Percentiles rank a stretch among this genome's conserved stretches.
Evolutionary conservation across 1,140 invertebrate species (phyloP).

Genomic region (Pectinophora gossypiella): DNA sequence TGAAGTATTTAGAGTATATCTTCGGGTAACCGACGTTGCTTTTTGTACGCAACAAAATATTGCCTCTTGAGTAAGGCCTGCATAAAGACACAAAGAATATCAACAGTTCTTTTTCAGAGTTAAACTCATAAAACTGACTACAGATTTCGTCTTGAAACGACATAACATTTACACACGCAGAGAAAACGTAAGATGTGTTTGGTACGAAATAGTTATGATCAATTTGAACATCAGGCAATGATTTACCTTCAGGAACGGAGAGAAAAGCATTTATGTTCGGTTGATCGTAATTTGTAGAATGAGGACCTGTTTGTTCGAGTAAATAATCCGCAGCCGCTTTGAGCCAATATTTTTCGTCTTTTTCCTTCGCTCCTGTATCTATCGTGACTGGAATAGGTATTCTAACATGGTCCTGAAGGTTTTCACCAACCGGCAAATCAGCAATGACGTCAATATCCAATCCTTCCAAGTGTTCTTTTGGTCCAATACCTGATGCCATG

Average conservation of each 20-base stretch:
- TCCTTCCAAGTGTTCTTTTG: conserved; percentile 75
- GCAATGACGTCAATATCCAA: conserved; percentile 76
- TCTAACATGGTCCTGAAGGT: conserved; percentile 85
- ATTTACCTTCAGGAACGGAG: conserved; percentile 75
- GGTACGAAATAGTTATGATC: conserved; percentile 75
- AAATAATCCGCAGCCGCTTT: conserved; percentile 53
- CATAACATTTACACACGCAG: conserved; percentile 40
- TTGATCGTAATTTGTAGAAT: conserved; percentile 62
- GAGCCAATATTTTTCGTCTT: conserved; percentile 38
- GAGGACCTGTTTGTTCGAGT: conserved; percentile 45
- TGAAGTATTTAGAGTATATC: conserved; percentile 62
- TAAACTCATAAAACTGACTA: conserved; percentile 79
- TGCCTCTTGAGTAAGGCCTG: conserved; percentile 50
- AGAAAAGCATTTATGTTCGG: conserved; percentile 73
- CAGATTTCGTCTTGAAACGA: conserved; percentile 84
- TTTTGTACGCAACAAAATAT: conserved; percentile 75
- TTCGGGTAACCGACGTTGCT: conserved; percentile 83
- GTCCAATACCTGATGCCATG: conserved; percentile 61
- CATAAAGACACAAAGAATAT: conserved; percentile 58
- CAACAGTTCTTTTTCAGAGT: conserved; percentile 50
- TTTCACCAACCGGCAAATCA: conserved; percentile 83
- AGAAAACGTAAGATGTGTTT: conserved; percentile 70
- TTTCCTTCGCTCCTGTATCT: conserved; percentile 67
- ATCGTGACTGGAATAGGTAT: conserved; percentile 80
- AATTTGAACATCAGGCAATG: conserved; percentile 78